Evolutionary conservation across 2,797 vertebrate genomes (phyloP), one percentile per base, ranked within the genome.

Genomic region (Heliangelus exortis): DNA sequence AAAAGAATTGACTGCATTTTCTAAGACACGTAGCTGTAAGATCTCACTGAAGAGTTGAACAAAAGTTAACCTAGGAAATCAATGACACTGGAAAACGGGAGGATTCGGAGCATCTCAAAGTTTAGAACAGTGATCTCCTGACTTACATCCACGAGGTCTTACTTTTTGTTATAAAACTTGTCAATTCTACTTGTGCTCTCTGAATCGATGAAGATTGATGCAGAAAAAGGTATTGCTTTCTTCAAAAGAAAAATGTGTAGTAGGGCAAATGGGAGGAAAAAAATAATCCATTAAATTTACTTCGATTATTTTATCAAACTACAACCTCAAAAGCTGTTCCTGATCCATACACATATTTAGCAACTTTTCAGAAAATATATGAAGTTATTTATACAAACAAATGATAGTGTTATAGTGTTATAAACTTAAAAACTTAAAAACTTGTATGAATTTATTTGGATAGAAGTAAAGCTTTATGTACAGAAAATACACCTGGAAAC

Each of bases 61-160:
- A 82, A 29, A 88, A 69, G 36, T 83, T 76, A 83, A 71, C 74
- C 59, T 47, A 67, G 29, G 36, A 95, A 95, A 79, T 82, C 67
- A 80, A 18, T 47, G 31, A 54, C 0, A 0, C 25, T 55, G 39
- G 50, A 82, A 79, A 95, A 45, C 0, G 1, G 34, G 22, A 67
- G 22, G 48, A 73, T 84, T 73, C 59, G 73, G 34, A 76, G 8
- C 9, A 54, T 59, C 45, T 55, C 43, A 39, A 58, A 62, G 7
- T 83, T 85, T 68, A 72, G 26, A 93, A 72, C 23, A 58, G 15
- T 10, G 34, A 26, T 36, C 21, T 57, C 41, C 51, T 61, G 33
- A 76, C 28, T 72, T 55, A 54, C n/a, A 75, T 33, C 7, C 15
- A 22, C 53, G 31, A 84, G 48, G 71, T 59, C 28, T 31, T 76